Conservation (phyloP, 2,797 vertebrate species). For the Typhlichthys eigenmanni region DNA sequence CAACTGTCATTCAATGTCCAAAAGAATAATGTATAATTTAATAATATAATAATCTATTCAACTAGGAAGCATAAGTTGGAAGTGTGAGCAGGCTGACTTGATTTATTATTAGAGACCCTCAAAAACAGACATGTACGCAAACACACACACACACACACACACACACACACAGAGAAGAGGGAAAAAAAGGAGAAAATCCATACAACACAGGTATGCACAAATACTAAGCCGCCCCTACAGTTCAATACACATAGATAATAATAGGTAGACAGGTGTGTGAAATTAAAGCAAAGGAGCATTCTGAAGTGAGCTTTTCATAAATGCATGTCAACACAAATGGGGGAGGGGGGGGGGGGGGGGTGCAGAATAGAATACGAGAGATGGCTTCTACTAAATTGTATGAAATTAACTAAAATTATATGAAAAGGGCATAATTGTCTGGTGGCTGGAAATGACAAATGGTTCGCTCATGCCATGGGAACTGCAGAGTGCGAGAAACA, state of each 20-base stretch:
- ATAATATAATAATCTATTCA: no score
- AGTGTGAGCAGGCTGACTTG: no score
- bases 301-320: background rate
- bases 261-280: background rate
- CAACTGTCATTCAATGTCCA: no score
- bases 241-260: background rate
- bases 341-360: slow-evolving; percentile 1
- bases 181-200: no score
- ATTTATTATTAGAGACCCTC: background rate
- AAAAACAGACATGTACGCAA: background rate
- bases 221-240: background rate
- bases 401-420: slow-evolving; percentile 34
- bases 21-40: no score
- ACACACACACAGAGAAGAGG: background rate
- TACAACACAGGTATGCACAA: background rate
- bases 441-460: slow-evolving; percentile 16
- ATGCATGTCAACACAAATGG: background rate
- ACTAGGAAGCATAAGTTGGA: no score
- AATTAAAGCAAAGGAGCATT: background rate
- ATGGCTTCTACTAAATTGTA: slow-evolving; percentile 14
- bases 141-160: background rate
- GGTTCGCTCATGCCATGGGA: slow-evolving; percentile 20
- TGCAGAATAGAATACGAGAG: background rate
- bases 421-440: background rate
- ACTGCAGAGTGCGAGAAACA: slow-evolving; percentile 20